Percentiles rank a stretch among this genome's conserved stretches.
These are phyloP conservation scores for Dicyrtomina minuta DNA, from an alignment of 2,888 invertebrate genomes.

Conservation along the genomic window DNA sequence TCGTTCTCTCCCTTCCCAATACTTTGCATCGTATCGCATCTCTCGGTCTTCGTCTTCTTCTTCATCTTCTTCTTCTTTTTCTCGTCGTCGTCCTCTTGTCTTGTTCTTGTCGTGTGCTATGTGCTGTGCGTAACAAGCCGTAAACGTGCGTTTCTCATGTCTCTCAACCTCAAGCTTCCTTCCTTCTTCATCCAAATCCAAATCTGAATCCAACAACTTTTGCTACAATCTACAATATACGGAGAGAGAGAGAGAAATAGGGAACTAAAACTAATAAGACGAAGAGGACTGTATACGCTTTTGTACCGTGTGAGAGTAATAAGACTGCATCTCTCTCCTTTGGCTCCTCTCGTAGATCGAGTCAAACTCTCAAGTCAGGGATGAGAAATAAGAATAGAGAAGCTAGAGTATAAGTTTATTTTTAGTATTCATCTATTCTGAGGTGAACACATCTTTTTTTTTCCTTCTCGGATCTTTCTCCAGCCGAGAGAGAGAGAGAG, in stretches of 20 bases:
- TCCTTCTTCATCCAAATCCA: background rate
- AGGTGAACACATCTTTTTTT: slow-evolving; percentile 29
- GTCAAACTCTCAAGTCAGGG: background rate
- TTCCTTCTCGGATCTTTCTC: slow-evolving; percentile 24
- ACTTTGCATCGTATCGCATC: too few relatives aligned
- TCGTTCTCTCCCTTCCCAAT: background rate
- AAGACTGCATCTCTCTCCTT: background rate
- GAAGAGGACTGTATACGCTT: too few relatives aligned
- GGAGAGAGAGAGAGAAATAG: background rate
- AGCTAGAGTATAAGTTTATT: slow-evolving; percentile 31
- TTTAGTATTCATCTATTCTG: slow-evolving; percentile 30
- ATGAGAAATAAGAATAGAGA: slow-evolving; percentile 27
- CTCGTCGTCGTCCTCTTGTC: slow-evolving; percentile 6
- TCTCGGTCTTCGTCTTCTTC: background rate
- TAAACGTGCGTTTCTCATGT: slow-evolving; percentile 20
- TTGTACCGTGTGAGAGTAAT: too few relatives aligned
- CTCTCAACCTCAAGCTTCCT: background rate
- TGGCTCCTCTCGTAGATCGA: too few relatives aligned
- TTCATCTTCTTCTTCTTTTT: slow-evolving; percentile 6
- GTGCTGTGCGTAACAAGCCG: slow-evolving; percentile 16
- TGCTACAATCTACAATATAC: background rate
- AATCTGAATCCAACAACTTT: too few relatives aligned
- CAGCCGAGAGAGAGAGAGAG: too few relatives aligned
- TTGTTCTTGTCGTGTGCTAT: background rate
- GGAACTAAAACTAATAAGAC: too few relatives aligned